These are phyloP conservation scores for Eristalis arbustorum DNA, from an alignment of 2,888 invertebrate species.

Conservation along the genomic window DNA sequence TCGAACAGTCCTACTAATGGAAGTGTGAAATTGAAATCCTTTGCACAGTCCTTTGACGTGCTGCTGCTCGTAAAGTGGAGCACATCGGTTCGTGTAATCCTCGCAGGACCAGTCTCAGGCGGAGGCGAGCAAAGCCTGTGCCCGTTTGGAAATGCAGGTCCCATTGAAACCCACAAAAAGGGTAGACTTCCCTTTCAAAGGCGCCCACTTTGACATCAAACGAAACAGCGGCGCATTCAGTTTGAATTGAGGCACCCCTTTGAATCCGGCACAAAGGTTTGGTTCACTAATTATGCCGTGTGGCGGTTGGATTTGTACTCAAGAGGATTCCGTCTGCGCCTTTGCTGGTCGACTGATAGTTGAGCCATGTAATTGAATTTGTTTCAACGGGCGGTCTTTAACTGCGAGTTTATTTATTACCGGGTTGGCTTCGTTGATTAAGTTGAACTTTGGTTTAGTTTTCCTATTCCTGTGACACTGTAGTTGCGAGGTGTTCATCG, in stretches of 20 bases:
- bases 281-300: neutral
- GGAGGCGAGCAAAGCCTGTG: neutral
- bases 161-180: neutral
- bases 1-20: neutral
- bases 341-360: neutral
- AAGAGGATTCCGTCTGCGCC: neutral
- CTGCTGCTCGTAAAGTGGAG: neutral
- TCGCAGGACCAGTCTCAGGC: neutral
- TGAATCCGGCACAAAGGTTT: neutral
- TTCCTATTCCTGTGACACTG: too few species aligned
- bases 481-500: too few species aligned
- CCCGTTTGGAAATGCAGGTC: too few species aligned
- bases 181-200: neutral
- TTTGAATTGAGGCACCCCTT: neutral
- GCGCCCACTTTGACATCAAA: neutral
- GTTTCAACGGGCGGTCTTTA: neutral
- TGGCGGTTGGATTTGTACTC: neutral
- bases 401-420: neutral
- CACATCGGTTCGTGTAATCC: neutral
- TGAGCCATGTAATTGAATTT: neutral
- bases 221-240: neutral
- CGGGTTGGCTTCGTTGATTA: neutral
- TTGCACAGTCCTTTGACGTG: neutral
- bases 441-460: too few species aligned
- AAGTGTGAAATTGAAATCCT: neutral